These are phyloP conservation scores for Oenanthe oenanthe DNA, from an alignment of 2,113 vertebrate genomes.

Conservation along the genomic window DNA sequence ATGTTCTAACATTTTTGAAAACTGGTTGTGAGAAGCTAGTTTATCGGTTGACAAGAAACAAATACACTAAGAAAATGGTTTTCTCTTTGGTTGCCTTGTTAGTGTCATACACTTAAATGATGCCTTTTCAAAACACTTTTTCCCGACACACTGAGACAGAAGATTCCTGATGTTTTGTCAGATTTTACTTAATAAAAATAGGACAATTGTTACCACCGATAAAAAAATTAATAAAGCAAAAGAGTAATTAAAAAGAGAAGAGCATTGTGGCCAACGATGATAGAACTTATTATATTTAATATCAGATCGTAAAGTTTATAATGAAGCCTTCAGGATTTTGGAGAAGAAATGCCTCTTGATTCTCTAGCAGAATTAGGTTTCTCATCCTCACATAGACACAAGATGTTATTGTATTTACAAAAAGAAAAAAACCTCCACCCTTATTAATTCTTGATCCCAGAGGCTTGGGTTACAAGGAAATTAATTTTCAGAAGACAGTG, in stretches of 20 bases:
- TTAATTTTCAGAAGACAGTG: neutral
- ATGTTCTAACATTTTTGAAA: neutral
- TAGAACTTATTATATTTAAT: neutral
- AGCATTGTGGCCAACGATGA: rapidly evolving
- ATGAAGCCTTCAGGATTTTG: neutral
- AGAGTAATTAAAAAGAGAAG: neutral
- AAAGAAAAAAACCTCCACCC: rapidly evolving
- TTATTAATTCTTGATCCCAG: neutral
- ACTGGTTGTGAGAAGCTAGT: neutral
- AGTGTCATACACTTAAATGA: neutral
- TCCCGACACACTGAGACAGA: neutral
- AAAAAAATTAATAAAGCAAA: neutral
- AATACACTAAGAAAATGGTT: neutral
- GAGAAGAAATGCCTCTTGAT: neutral
- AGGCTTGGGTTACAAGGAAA: neutral
- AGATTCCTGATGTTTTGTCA: neutral
- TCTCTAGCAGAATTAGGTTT: neutral
- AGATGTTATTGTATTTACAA: neutral
- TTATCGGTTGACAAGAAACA: neutral
- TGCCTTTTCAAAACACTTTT: neutral
- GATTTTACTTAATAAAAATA: neutral
- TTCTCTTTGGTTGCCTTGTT: neutral
- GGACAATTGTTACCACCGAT: neutral
- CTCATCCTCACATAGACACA: neutral
- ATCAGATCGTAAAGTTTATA: neutral